Evolutionary conservation across 2,888 invertebrate species (phyloP), one percentile per base, ranked within the genome.

Genomic region (Gibbula magus): DNA sequence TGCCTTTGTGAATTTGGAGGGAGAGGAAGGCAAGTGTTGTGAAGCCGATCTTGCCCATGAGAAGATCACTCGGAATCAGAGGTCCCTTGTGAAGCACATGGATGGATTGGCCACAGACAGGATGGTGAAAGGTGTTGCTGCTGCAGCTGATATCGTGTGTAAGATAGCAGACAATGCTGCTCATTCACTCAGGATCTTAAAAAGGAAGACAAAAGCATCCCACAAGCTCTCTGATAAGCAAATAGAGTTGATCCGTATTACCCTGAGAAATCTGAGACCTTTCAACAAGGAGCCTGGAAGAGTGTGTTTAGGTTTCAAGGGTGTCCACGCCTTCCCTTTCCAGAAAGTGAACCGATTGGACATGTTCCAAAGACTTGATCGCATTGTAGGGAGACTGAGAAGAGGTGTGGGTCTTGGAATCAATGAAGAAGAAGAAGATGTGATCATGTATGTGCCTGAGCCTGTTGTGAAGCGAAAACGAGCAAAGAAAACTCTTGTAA

Each of bases 1-100:
- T 13, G 66, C 79, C 4, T 82, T 75, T 79, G 79, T 80, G 16
- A 83, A 83, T 25, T 45, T 70, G 61, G 35, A 75, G 29, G 81
- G 81, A 45, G 79, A 79, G 10, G 81, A 51, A 29, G 25, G 29
- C 29, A 35, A 61, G 20, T 56, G 56, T 20, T 56, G 56, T 56
- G 56, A 56, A 56, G 56, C 56, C 16, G 56, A 56, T 56, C 8
- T 22, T 25, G 56, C 56, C 20, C 56, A 56, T 20, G 20, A 56
- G 22, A 20, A 22, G 56, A 1, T 20, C 25, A 25, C 25, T 1
- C 4, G 25, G 56, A 56, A 25, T 2, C 56, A 56, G 16, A 56
- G 10, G 56, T 22, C 20, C 5, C 56, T 56, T 20, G 56, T 56
- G 56, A 25, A n/a, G 20, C 20, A 56, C 56, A 2, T 56, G 20